phyloP scores from a whole-genome alignment of 2,797 vertebrate species.

The Streptopelia turtur region DNA sequence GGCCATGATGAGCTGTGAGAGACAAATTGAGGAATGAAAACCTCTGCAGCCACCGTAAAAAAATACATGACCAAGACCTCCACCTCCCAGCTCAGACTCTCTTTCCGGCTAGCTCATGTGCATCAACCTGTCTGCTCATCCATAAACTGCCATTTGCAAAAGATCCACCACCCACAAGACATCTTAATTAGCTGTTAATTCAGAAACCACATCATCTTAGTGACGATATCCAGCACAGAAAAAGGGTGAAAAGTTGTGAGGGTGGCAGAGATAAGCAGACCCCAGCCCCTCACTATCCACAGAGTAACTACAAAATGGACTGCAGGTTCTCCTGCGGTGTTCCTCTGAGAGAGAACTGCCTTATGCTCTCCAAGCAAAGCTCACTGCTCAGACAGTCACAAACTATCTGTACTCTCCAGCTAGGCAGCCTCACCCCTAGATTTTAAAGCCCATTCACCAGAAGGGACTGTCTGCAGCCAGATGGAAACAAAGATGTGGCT shows the following conservation, averaged over 20 bases:
- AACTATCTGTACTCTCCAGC: not conserved
- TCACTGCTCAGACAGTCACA: not conserved
- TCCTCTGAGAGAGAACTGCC: not conserved
- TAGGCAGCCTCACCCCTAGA: not conserved
- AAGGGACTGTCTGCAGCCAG: not conserved
- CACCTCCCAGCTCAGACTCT: not conserved
- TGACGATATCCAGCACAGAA: not conserved
- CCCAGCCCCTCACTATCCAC: not conserved
- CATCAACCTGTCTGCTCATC: not conserved
- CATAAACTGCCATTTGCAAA: not conserved
- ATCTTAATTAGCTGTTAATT: not conserved
- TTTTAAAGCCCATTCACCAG: not conserved
- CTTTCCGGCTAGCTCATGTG: not conserved
- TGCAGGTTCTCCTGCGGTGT: not conserved
- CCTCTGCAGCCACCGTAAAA: not conserved
- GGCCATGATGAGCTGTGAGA: not conserved
- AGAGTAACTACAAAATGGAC: not conserved
- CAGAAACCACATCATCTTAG: not conserved
- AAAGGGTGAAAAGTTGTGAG: not conserved
- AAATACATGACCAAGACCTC: not conserved
- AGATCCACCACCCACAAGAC: not conserved
- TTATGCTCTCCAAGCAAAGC: not conserved
- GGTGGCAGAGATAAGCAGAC: not conserved
- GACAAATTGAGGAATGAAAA: not conserved
- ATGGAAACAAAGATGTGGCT: conserved; percentile 24